Base-by-base conservation (phyloP, 2,797 vertebrate genomes). In the Sebastes oblongus region DNA sequence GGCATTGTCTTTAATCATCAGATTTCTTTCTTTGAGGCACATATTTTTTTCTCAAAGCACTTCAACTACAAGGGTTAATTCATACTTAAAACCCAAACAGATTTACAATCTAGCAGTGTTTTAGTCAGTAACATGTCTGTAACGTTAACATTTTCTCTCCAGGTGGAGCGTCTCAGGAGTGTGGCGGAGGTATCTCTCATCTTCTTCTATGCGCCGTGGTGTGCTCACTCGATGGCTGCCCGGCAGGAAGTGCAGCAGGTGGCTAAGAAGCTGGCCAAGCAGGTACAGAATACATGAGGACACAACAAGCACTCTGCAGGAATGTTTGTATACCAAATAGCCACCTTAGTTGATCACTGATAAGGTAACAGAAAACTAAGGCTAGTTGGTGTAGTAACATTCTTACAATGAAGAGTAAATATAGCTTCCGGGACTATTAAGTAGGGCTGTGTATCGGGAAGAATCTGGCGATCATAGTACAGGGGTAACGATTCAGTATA, bases 171-270 rank as follows among this genome's bases (percentile, higher is more conserved):
- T 22, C 91, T 99, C 42, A 95, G 96, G 18, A 96, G 89, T 52
- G 89, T 96, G 29, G 96, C 98, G 0, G 98, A 99, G 69, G 94
- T 99, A 6, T 96, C 93, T 0, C 88, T 99, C 13, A 88, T 98
- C 54, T 98, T 98, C 88, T 98, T 98, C 91, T 99, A 99, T 0
- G 98, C 98, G 0, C 98, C 98, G 0, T 99, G 98, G 98, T 99
- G 98, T 1, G 97, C 97, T 29, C 97, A 98, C 93, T 99, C 97
- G 6, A 95, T 98, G n/a, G 92, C 97, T 0, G 96, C 96, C 16
- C 95, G 96, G 14, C 94, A 95, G 42, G 97, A 99, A 78, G 88
- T 99, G 72, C 97, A 98, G 62, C 94, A 86, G 2, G 97, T 98
- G n/a, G 97, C 98, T 2, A 95, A 90, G 87, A 97, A 93, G 16